Conservation (phyloP, 2,888 invertebrate genomes). For the Macrosiphum euphorbiae region DNA sequence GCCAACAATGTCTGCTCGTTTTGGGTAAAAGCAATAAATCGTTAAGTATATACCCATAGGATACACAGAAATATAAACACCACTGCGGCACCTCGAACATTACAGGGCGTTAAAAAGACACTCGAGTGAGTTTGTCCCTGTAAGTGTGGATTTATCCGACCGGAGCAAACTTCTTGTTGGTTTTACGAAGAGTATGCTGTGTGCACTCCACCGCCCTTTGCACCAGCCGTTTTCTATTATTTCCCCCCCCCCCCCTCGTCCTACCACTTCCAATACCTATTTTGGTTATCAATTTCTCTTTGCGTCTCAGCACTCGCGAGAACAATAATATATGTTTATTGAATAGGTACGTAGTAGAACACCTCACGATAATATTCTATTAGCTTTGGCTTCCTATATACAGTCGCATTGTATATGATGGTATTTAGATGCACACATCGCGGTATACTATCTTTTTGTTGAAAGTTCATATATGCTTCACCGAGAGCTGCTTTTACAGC, state of each 20-base stretch:
- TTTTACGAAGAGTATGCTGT: neutral
- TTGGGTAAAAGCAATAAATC: neutral
- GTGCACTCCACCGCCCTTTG: neutral
- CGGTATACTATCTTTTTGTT: neutral
- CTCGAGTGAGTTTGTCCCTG: neutral
- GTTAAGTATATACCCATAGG: neutral
- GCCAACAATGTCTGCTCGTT: neutral
- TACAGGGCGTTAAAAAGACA: neutral
- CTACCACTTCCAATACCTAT: neutral
- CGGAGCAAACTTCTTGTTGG: constrained; percentile 4
- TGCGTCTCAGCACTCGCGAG: neutral
- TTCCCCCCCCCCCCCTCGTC: neutral
- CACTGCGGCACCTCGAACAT: neutral
- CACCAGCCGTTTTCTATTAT: neutral
- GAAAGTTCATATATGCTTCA: neutral
- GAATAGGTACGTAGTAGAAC: neutral
- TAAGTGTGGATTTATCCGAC: neutral
- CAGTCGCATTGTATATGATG: neutral
- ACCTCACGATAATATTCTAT: neutral
- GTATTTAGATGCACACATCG: neutral
- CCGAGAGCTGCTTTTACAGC: neutral
- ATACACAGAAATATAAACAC: neutral
- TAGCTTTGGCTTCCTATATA: neutral
- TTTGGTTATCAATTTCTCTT: neutral
- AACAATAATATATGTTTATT: neutral